These are phyloP conservation scores for Apamea sordens DNA, from an alignment of 2,888 invertebrate genomes.

Conservation along the genomic window DNA sequence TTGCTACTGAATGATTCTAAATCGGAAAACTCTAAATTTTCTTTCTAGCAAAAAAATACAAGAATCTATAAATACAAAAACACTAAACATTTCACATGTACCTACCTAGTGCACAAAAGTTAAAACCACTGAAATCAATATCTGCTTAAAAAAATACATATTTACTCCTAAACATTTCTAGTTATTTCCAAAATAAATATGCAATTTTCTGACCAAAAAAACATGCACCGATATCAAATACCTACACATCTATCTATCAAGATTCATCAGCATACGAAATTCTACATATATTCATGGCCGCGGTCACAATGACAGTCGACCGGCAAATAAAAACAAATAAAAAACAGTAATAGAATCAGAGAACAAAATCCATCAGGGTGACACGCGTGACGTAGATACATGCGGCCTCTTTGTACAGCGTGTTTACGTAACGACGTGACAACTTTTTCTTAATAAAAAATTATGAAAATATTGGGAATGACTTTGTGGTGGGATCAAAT, in stretches of 20 bases:
- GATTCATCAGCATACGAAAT: slow-evolving; percentile 30
- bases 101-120: neutral
- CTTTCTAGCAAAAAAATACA: neutral
- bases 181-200: neutral
- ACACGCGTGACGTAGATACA: slow-evolving; percentile 78
- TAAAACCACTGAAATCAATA: neutral
- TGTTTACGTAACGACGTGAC: slow-evolving; percentile 60
- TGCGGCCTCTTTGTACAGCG: slow-evolving; percentile 72
- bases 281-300: slow-evolving; percentile 79
- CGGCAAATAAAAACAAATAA: slow-evolving; percentile 84
- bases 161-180: neutral
- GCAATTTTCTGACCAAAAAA: neutral
- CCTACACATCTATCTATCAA: slow-evolving; percentile 15
- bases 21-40: neutral
- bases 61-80: neutral
- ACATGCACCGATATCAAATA: neutral
- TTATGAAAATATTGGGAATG: neutral
- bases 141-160: neutral
- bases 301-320: slow-evolving; percentile 67
- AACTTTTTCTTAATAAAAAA: neutral
- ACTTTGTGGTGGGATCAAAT: too few species aligned
- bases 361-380: slow-evolving; percentile 87
- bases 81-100: too few species aligned
- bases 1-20: neutral
- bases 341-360: slow-evolving; percentile 87